phyloP scores from a whole-genome alignment of 2,888 invertebrate species.

The Drosophila kokeensis region DNA sequence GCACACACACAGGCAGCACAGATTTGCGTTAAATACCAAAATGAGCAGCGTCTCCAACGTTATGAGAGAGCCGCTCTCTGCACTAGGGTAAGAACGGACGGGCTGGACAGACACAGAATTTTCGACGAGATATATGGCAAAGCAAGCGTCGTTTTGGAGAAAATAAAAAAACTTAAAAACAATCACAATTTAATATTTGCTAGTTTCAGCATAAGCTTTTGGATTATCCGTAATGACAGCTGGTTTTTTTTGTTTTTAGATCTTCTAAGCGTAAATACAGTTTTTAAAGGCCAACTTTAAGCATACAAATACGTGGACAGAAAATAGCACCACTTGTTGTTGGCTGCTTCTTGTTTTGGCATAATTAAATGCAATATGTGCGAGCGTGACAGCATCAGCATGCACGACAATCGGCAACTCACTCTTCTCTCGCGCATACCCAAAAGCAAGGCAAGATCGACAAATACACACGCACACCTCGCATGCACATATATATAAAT shows the following conservation, averaged over 20 bases:
- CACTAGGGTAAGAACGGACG: slow-evolving; percentile 20
- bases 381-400: slow-evolving; percentile 65
- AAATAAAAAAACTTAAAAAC: background rate
- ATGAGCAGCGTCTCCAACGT: slow-evolving; percentile 50
- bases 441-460: slow-evolving; percentile 72
- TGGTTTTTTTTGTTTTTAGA: slow-evolving; percentile 1
- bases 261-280: slow-evolving; percentile 33
- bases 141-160: slow-evolving; percentile 7
- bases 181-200: slow-evolving; percentile 9
- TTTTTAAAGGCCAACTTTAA: slow-evolving; percentile 59
- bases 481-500: no score
- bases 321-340: slow-evolving; percentile 74
- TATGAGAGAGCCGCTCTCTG: slow-evolving; percentile 39
- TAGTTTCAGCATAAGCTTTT: background rate
- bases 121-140: slow-evolving; percentile 15
- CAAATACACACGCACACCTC: slow-evolving; percentile 30
- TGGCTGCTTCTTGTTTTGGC: slow-evolving; percentile 56
- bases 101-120: slow-evolving; percentile 21
- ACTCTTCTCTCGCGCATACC: slow-evolving; percentile 48
- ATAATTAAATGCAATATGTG: slow-evolving; percentile 75
- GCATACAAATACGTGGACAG: slow-evolving; percentile 24
- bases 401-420: slow-evolving; percentile 47
- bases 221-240: background rate
- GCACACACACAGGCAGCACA: slow-evolving; percentile 34
- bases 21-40: slow-evolving; percentile 65